Conservation (phyloP, 2,113 vertebrate species). For the Toxotes chatareus region DNA sequence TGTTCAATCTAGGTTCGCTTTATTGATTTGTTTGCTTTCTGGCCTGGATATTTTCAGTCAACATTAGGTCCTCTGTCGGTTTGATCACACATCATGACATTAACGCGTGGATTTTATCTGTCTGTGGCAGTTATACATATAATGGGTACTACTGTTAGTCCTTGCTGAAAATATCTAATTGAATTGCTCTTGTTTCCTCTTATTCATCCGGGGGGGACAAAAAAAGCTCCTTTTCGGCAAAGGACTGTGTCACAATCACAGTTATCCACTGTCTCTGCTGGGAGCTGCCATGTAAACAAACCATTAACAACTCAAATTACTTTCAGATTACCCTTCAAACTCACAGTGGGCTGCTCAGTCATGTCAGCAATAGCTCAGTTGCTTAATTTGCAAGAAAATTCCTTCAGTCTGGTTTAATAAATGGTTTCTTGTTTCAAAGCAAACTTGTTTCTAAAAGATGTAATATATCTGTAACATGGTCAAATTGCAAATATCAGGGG, state of each 20-base stretch:
- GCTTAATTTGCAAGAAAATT: not conserved
- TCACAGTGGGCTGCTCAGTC: not conserved
- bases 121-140: not conserved
- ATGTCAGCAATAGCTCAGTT: not conserved
- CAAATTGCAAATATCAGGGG: not conserved
- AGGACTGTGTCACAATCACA: conserved; percentile 17
- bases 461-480: not conserved
- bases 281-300: conserved; percentile 56
- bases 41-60: conserved; percentile 51
- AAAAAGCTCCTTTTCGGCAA: not conserved
- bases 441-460: not conserved
- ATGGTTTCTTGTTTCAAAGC: not conserved
- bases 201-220: not conserved
- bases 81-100: conserved; percentile 21
- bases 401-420: not conserved
- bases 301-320: conserved; percentile 39
- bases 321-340: conserved; percentile 19
- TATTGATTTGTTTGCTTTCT: conserved; percentile 64
- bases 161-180: conserved; percentile 3
- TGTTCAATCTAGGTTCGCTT: conserved; percentile 49
- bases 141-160: conserved; percentile 5
- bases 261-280: conserved; percentile 6
- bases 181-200: conserved; percentile 8
- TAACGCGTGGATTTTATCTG: conserved; percentile 16
- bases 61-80: conserved; percentile 52